phyloP scores from a whole-genome alignment of 2,888 invertebrate species.

The Tuta absoluta region DNA sequence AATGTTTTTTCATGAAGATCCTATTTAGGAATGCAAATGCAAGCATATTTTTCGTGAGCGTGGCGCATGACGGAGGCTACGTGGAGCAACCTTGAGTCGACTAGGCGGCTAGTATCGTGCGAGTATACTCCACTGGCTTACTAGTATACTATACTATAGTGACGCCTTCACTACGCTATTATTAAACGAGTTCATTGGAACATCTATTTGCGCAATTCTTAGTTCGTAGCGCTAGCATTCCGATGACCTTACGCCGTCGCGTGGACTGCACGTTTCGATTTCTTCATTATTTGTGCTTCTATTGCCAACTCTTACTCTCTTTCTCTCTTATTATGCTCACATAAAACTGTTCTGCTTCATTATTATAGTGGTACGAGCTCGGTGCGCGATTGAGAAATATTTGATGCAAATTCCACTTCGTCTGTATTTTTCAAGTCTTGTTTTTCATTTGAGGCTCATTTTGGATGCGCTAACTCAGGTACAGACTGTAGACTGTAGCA shows the following conservation, averaged over 20 bases:
- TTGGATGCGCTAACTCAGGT: constrained; percentile 41
- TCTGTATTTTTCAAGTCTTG: constrained; percentile 24
- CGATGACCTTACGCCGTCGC: constrained; percentile 63
- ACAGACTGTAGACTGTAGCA: constrained; percentile 30
- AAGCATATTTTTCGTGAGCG: constrained; percentile 52
- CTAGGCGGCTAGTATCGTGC: constrained; percentile 49
- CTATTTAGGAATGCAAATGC: constrained; percentile 50
- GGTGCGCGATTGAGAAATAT: background rate
- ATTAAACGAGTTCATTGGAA: constrained; percentile 81
- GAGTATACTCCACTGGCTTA: constrained; percentile 15
- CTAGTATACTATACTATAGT: constrained; percentile 43
- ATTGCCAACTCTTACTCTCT: background rate
- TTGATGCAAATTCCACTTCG: background rate
- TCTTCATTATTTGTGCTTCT: constrained; percentile 19
- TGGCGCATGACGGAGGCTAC: constrained; percentile 49
- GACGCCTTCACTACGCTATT: constrained; percentile 78
- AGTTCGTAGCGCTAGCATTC: constrained; percentile 69
- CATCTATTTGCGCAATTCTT: constrained; percentile 80
- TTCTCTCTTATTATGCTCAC: background rate
- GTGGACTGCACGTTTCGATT: constrained; percentile 25
- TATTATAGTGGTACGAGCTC: background rate
- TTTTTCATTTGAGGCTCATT: constrained; percentile 50
- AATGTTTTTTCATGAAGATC: constrained; percentile 13
- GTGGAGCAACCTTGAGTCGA: constrained; percentile 45
- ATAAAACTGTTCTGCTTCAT: background rate